Base-by-base conservation (phyloP, 2,888 invertebrate genomes). In the Rhyacophila evoluta region DNA sequence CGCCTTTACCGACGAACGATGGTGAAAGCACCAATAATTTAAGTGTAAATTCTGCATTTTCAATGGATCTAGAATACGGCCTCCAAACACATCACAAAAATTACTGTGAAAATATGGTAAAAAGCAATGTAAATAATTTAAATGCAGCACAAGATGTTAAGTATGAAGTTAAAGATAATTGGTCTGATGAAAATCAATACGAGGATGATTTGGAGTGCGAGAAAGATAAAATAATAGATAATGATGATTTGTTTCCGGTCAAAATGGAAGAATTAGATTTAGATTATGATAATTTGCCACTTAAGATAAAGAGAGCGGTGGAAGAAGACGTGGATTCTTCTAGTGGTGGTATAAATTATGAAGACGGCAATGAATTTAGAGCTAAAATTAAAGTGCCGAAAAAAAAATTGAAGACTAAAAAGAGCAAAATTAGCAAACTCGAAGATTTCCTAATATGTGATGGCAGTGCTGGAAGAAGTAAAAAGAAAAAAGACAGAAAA, bases 401-500 rank as follows among this genome's bases (percentile, higher is more conserved):
- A 15, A 1, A 19, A 10, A 55, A 55, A 19, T 11, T 69, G 28
- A 33, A 33, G n/a, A n/a, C 3, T 41, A 15, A 41, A 11, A 41
- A 12, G 15, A 15, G 15, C 12, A 69, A 69, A 69, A 33, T 29
- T 6, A 29, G 28, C 28, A 55, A 19, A 0, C 6, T 55, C 15
- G 55, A 55, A 19, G 55, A 55, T 0, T 55, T n/a, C 2, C 8
- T 55, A 0, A 19, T 6, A 10, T 5, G 10, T 5, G 69, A 11
- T 2, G 67, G 39, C 67, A 25, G 5, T 1, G 68, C n/a, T 4
- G 19, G 29, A 15, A 10, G 38, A 15, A 27, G 11, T 15, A 68
- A 69, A 8, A 38, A 70, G 75, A 36, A 33, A 38, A 75, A 69
- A 10, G 36, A 70, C 38, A n/a, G 39, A 19, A 75, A 70, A 70